Conservation (phyloP, 2,113 vertebrate species). For the Tachysurus vachellii region DNA sequence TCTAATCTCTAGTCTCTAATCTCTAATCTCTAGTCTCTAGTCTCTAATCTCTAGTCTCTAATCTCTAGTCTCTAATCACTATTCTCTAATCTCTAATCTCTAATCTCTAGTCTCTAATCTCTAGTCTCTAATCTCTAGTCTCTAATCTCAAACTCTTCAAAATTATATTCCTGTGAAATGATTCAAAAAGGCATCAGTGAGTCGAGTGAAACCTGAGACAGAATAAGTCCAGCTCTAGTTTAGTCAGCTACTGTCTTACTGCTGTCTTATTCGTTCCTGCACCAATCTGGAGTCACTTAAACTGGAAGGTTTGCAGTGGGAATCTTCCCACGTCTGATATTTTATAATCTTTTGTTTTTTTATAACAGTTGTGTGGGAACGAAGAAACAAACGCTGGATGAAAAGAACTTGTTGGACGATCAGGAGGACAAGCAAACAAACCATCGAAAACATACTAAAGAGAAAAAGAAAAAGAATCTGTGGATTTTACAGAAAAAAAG, state of each 20-base stretch:
- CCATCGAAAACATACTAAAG: neutral
- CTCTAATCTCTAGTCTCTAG: too few species aligned
- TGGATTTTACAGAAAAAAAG: neutral
- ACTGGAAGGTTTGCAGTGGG: neutral
- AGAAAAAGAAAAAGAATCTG: constrained; percentile 42
- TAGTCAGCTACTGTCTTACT: neutral
- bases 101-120: too few species aligned
- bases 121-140: too few species aligned
- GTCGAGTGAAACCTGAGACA: neutral
- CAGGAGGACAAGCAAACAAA: constrained; percentile 5
- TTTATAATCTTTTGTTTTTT: too few species aligned
- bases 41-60: too few species aligned
- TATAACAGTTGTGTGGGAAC: neutral
- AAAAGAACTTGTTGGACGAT: neutral
- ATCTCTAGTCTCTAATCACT: too few species aligned
- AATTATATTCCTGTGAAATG: too few species aligned
- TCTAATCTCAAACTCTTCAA: too few species aligned
- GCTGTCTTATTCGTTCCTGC: neutral
- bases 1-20: too few species aligned
- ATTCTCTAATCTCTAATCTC: too few species aligned
- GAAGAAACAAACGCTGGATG: neutral
- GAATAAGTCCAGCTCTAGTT: neutral
- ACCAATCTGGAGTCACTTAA: neutral
- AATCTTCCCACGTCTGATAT: constrained; percentile 7
- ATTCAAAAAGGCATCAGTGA: too few species aligned